phyloP scores from a whole-genome alignment of 1,140 invertebrate genomes.

The Littorina saxatilis region DNA sequence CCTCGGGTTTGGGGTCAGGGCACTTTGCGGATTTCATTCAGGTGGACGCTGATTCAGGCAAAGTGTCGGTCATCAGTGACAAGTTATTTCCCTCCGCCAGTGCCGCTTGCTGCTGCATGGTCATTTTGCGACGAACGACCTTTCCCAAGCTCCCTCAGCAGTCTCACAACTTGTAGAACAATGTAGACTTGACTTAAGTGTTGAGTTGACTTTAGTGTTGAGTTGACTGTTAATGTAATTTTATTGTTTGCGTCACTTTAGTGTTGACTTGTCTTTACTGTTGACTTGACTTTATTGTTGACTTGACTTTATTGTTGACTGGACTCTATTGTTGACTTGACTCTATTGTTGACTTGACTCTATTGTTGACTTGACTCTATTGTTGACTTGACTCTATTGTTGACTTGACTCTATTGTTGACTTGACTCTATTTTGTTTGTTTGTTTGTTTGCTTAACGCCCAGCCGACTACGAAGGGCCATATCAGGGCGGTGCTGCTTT shows the following conservation, averaged over 20 bases:
- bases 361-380: too few relatives aligned
- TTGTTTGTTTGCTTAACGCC: too few relatives aligned
- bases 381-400: too few relatives aligned
- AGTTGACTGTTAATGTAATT: neutral
- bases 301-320: too few relatives aligned
- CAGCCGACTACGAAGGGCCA: too few relatives aligned
- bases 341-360: too few relatives aligned
- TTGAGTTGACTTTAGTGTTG: neutral
- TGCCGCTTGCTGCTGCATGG: constrained; percentile 43
- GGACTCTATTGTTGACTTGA: too few relatives aligned
- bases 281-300: too few relatives aligned
- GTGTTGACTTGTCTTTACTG: neutral
- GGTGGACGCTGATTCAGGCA: constrained; percentile 32
- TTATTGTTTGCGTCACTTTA: neutral
- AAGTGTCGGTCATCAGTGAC: constrained; percentile 34
- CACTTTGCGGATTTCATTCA: constrained; percentile 52
- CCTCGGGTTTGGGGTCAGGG: constrained; percentile 41
- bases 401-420: too few relatives aligned
- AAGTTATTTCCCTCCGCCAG: constrained; percentile 33
- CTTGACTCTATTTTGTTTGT: too few relatives aligned
- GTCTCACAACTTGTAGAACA: constrained; percentile 1
- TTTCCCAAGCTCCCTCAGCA: constrained; percentile 26
- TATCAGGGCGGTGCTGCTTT: too few relatives aligned
- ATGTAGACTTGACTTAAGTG: neutral
- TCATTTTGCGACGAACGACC: constrained; percentile 38